phyloP scores from a whole-genome alignment of 23 tunicate genomes.

The Trididemnum miniatum region DNA sequence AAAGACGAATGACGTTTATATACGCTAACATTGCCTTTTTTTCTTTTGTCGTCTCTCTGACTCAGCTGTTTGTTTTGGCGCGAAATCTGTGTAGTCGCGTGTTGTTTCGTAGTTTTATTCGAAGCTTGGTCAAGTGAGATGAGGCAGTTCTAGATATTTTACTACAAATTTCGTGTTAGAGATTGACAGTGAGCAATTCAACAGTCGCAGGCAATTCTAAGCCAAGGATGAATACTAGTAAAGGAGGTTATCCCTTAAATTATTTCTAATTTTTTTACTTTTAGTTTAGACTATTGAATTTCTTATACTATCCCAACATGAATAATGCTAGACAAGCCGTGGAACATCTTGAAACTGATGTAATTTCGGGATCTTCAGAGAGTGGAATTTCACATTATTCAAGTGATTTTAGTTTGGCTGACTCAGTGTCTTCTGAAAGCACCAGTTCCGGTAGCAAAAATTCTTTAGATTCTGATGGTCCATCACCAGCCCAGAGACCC shows the following conservation, averaged over 20 bases:
- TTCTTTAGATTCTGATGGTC: conserved; percentile 34
- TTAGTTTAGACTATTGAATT: conserved; percentile 30
- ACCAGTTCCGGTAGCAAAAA: conserved; percentile 32
- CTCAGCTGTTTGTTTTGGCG: conserved; percentile 21
- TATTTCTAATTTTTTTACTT: conserved; percentile 31
- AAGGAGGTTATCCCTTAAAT: conserved; percentile 17
- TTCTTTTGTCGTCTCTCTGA: conserved; percentile 19
- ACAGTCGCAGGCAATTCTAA: conserved; percentile 33
- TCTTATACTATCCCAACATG: conserved; percentile 30
- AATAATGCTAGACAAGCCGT: conserved; percentile 27
- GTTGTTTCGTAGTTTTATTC: conserved; percentile 20
- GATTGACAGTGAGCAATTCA: conserved; percentile 37
- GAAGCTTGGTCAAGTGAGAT: conserved; percentile 13
- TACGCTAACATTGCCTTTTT: conserved; percentile 24
- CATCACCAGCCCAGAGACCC: conserved; percentile 31
- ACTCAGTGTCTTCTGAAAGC: conserved; percentile 29
- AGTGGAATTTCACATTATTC: conserved; percentile 34
- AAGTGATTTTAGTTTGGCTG: conserved; percentile 30
- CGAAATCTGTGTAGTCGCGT: conserved; percentile 21
- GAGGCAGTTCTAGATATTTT: conserved; percentile 24
- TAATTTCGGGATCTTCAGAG: conserved; percentile 28
- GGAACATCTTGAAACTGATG: conserved; percentile 26
- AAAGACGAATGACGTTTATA: conserved; percentile 18
- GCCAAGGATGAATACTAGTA: conserved; percentile 34
- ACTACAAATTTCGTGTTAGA: conserved; percentile 26